Percentiles rank a stretch among this genome's conserved stretches.
Conservation (phyloP, 2,113 vertebrate species). For the cattle (Bos taurus) region DNA sequence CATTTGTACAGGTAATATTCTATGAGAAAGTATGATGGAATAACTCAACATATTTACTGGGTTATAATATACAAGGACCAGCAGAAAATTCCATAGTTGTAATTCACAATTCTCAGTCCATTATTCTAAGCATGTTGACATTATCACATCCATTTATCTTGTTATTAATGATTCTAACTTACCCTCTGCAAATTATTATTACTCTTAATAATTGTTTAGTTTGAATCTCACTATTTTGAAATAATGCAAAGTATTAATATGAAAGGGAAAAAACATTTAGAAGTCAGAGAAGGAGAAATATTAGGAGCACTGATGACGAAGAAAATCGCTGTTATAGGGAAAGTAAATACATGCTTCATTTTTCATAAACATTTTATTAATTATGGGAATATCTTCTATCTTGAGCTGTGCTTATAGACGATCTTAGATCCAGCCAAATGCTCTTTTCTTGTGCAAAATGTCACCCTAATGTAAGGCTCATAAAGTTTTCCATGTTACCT, state of each 20-base stretch:
- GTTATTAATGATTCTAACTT: not conserved
- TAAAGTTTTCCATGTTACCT: not conserved
- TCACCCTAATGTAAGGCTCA: not conserved
- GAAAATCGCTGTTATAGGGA: not conserved
- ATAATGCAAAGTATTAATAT: not conserved
- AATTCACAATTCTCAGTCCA: not conserved
- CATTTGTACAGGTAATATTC: not conserved
- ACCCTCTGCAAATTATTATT: not conserved
- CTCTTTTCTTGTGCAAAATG: not conserved
- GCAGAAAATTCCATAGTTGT: not conserved
- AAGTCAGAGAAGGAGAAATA: not conserved
- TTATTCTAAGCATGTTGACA: not conserved
- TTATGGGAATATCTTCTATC: not conserved
- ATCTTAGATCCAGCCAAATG: not conserved
- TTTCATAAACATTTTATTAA: not conserved
- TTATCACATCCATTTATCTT: not conserved
- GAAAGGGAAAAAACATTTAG: not conserved
- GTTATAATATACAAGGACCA: not conserved
- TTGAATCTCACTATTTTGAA: not conserved
- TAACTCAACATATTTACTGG: not conserved
- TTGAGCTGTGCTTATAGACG: not conserved
- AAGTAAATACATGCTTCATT: not conserved
- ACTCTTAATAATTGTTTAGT: not conserved
- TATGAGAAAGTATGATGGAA: not conserved
- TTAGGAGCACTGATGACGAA: not conserved